These are phyloP conservation scores for Chauna torquata DNA, from an alignment of 2,113 vertebrate genomes.

Conservation along the genomic window DNA sequence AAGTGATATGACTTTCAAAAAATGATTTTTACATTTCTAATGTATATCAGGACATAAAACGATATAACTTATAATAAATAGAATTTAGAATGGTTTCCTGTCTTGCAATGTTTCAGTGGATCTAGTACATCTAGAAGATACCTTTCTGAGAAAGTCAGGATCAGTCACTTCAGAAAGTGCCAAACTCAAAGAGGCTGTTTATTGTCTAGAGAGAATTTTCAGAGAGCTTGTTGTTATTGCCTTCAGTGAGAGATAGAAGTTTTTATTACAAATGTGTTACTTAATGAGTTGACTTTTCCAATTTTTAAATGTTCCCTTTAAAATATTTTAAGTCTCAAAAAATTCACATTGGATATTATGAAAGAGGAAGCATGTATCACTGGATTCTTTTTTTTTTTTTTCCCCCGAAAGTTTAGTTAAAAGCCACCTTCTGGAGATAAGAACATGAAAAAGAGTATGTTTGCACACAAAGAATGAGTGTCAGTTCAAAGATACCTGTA, in stretches of 20 bases:
- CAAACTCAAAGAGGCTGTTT: constrained; percentile 35
- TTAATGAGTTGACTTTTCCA: constrained; percentile 41
- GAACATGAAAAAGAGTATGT: constrained; percentile 28
- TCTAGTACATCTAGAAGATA: neutral
- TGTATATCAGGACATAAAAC: neutral
- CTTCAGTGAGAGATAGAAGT: constrained; percentile 48
- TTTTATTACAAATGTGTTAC: constrained; percentile 14
- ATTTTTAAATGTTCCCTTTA: constrained; percentile 31
- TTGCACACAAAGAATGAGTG: neutral
- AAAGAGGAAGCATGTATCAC: neutral
- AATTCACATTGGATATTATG: neutral
- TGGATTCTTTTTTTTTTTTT: neutral
- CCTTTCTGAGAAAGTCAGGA: neutral
- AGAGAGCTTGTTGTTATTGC: neutral
- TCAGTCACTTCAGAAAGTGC: constrained; percentile 26
- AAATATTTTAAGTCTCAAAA: constrained; percentile 25
- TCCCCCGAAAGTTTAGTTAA: neutral
- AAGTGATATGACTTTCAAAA: neutral
- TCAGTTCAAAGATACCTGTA: constrained; percentile 46
- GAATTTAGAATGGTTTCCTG: neutral
- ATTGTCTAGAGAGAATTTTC: constrained; percentile 29
- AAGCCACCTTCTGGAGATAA: neutral
- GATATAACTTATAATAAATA: neutral
- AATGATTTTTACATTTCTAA: neutral
- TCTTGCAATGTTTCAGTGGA: neutral